A percentile compares a stretch with the other conserved stretches of the same genome.
Evolutionary conservation across 2,888 invertebrate genomes (phyloP).

Genomic region (Platycheirus rosarum): DNA sequence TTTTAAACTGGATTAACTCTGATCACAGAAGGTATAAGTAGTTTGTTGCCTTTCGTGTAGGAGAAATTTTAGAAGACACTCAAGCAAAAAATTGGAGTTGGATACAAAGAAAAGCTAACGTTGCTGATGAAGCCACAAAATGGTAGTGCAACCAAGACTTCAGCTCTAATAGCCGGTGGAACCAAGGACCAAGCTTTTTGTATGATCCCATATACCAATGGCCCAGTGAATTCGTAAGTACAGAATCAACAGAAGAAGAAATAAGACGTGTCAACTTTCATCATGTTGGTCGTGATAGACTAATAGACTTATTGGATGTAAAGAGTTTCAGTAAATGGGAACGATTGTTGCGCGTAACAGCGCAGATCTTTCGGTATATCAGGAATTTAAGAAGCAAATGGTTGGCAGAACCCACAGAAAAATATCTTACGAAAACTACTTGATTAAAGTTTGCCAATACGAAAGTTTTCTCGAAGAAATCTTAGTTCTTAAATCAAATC

Average conservation of each 20-base stretch:
- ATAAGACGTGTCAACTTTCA: not conserved
- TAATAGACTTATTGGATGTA: not conserved
- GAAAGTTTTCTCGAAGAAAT: not conserved
- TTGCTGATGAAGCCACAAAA: not conserved
- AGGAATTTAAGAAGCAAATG: not conserved
- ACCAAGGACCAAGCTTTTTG: not conserved
- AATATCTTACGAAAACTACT: not conserved
- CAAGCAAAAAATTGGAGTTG: slow-evolving; percentile 4
- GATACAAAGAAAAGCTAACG: slow-evolving; percentile 7
- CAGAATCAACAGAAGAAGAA: not conserved
- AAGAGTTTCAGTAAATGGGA: not conserved
- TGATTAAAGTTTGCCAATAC: not conserved
- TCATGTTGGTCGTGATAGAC: not conserved
- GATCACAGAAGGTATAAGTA: slow-evolving; percentile 72
- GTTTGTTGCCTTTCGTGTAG: slow-evolving; percentile 73
- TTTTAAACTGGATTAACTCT: slow-evolving; percentile 72
- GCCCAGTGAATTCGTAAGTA: not conserved
- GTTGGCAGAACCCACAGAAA: not conserved
- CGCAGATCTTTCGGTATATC: slow-evolving; percentile 3
- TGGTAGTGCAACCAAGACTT: not conserved
- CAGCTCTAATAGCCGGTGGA: not conserved
- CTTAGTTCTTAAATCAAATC: not conserved
- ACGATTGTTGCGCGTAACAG: not conserved
- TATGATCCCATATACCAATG: not conserved
- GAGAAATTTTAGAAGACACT: slow-evolving; percentile 51